Conservation (phyloP, 2,888 invertebrate genomes). For the Athrips mouffetella region DNA sequence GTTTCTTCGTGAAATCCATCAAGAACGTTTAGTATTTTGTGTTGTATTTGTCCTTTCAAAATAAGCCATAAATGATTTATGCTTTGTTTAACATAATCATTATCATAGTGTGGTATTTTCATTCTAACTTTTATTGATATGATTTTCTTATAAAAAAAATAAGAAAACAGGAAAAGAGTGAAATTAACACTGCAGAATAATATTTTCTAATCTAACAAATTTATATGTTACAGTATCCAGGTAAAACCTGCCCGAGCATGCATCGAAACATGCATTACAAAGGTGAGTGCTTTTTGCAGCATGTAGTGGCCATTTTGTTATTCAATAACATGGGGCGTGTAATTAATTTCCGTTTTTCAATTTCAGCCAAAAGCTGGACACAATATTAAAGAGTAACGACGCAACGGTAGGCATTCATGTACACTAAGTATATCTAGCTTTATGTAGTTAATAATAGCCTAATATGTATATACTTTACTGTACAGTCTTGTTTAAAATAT, state of each 20-base stretch:
- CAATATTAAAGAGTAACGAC: slow-evolving; percentile 79
- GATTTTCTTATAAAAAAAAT: no score
- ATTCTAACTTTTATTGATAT: no score
- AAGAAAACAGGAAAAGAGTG: not conserved
- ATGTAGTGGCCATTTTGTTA: slow-evolving; percentile 27
- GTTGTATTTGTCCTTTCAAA: no score
- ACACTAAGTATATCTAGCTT: slow-evolving; percentile 32
- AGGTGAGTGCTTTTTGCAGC: slow-evolving; percentile 72
- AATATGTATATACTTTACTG: slow-evolving; percentile 40
- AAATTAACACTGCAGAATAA: slow-evolving; percentile 3
- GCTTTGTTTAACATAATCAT: no score
- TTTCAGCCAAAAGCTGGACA: slow-evolving; percentile 91
- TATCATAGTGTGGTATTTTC: no score
- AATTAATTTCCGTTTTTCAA: slow-evolving; percentile 31
- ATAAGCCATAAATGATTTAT: no score
- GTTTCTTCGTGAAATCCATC: no score
- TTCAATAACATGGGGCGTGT: slow-evolving; percentile 28
- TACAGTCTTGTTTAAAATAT: slow-evolving; percentile 57
- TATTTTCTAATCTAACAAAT: slow-evolving; percentile 19
- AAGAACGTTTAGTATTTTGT: no score
- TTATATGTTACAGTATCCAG: slow-evolving; percentile 79
- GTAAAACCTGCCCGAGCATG: slow-evolving; percentile 94
- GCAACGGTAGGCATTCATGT: slow-evolving; percentile 53
- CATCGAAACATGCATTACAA: slow-evolving; percentile 95
- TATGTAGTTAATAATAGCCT: slow-evolving; percentile 41